Conservation (phyloP, 2,797 vertebrate species). For the Lagocephalus sceleratus region DNA sequence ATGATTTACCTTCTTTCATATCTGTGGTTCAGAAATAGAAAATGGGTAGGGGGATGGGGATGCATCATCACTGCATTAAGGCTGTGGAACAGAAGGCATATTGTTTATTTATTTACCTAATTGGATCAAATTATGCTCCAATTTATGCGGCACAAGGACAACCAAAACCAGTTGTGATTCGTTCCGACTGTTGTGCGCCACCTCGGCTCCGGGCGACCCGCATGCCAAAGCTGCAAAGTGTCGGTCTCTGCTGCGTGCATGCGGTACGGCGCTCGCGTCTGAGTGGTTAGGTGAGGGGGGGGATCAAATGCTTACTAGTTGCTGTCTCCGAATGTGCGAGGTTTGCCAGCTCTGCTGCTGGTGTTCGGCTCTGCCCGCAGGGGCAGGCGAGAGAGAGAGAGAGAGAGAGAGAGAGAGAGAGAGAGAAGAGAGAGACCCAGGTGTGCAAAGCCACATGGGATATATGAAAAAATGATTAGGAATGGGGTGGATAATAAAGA, state of each 20-base stretch:
- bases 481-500: constrained; percentile 39
- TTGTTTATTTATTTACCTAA: constrained; percentile 59
- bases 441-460: constrained; percentile 65
- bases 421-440: constrained; percentile 55
- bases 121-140: background rate
- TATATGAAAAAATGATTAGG: constrained; percentile 59
- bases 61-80: constrained; percentile 52
- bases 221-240: constrained; percentile 37
- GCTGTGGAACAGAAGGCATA: constrained; percentile 72
- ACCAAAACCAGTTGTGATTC: constrained; percentile 63
- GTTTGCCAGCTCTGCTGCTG: constrained; percentile 38
- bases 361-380: constrained; percentile 46
- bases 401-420: constrained; percentile 20
- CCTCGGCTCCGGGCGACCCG: constrained; percentile 39
- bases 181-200: constrained; percentile 51
- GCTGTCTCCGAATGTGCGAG: constrained; percentile 38
- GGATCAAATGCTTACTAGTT: constrained; percentile 43
- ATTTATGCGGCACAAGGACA: constrained; percentile 18
- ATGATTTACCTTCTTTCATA: constrained; percentile 34
- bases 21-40: constrained; percentile 32
- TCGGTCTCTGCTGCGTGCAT: background rate
- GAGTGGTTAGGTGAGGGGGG: constrained; percentile 26
- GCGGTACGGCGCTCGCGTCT: no score
- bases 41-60: constrained; percentile 46
- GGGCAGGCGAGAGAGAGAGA: constrained; percentile 33